phyloP scores from a whole-genome alignment of 1,140 invertebrate genomes.

The Eupristina koningsbergeri region DNA sequence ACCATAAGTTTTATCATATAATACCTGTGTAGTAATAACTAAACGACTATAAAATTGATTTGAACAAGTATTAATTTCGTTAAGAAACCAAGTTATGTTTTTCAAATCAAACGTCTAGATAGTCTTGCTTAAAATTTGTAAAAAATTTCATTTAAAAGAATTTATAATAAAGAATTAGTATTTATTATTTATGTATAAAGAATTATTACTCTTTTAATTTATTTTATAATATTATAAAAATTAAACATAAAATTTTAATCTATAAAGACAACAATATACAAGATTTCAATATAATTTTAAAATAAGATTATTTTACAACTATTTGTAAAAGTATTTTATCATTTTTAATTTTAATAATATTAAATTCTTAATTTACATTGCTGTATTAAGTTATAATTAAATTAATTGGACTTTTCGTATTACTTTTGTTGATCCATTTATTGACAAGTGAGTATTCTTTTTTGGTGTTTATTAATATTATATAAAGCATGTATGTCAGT shows the following conservation, averaged over 20 bases:
- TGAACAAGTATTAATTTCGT: slow-evolving; percentile 5
- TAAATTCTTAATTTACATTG: background rate
- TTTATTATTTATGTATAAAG: too few species aligned
- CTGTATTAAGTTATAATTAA: background rate
- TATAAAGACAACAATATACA: too few species aligned
- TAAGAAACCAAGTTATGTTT: background rate
- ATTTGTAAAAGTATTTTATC: too few species aligned
- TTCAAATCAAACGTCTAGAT: background rate
- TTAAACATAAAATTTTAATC: too few species aligned
- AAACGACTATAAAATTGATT: background rate
- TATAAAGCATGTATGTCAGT: slow-evolving; percentile 1
- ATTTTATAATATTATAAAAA: too few species aligned
- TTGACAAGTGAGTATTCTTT: background rate
- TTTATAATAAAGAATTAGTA: too few species aligned
- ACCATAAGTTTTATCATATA: background rate
- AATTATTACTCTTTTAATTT: too few species aligned
- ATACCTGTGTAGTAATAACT: background rate
- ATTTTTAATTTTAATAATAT: too few species aligned
- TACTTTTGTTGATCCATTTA: background rate
- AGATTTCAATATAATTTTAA: too few species aligned
- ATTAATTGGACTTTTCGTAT: background rate
- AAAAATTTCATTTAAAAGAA: background rate
- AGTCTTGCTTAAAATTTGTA: background rate
- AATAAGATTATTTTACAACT: too few species aligned
- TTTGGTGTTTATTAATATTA: slow-evolving; percentile 2